Percentiles rank a stretch among this genome's conserved stretches.
Conservation (phyloP, 2,113 vertebrate species). For the Psophia crepitans region DNA sequence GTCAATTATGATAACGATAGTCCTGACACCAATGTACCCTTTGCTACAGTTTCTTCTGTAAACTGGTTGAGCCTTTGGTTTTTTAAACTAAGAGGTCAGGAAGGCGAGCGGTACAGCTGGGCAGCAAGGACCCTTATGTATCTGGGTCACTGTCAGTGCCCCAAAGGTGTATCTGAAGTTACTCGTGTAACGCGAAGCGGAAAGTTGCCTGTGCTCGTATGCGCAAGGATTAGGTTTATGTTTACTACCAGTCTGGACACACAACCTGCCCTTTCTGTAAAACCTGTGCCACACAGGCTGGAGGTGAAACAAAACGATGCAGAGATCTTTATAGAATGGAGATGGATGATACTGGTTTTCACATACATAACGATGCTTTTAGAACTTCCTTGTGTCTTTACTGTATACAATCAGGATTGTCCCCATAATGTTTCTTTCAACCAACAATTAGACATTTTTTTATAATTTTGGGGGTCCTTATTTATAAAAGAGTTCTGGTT, state of each 20-base stretch:
- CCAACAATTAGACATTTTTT: not conserved
- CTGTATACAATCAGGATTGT: not conserved
- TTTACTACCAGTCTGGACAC: not conserved
- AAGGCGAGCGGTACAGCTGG: slow-evolving; percentile 34
- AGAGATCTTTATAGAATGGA: not conserved
- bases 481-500: not conserved
- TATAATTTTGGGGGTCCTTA: not conserved
- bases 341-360: not conserved
- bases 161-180: slow-evolving; percentile 6
- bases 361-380: not conserved
- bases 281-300: not conserved
- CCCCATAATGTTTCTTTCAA: not conserved
- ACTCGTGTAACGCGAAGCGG: not conserved
- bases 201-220: not conserved
- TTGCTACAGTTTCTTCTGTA: slow-evolving; percentile 11
- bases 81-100: slow-evolving; percentile 9
- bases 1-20: slow-evolving; percentile 19
- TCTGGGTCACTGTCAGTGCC: not conserved
- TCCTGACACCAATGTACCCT: not conserved
- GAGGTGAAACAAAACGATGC: not conserved
- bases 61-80: not conserved
- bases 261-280: not conserved
- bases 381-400: not conserved
- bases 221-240: not conserved
- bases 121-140: not conserved